phyloP scores from a whole-genome alignment of 2,888 invertebrate genomes.

The Drosophila paranaensis region DNA sequence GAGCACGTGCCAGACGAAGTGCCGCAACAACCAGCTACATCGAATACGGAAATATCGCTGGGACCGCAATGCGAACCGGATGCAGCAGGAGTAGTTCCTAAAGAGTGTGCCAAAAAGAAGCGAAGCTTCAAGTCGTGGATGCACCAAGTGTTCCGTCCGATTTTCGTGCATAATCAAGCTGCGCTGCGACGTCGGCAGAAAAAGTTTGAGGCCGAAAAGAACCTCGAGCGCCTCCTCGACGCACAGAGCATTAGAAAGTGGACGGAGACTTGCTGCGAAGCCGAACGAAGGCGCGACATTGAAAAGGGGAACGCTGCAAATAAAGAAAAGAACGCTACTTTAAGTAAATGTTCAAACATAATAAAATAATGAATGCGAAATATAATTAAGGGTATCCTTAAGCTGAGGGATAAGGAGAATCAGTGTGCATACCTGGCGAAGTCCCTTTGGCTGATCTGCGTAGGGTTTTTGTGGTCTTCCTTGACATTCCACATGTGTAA shows the following conservation, averaged over 20 bases:
- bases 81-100: not conserved
- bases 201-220: constrained; percentile 16
- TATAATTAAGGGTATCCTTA: too few species aligned
- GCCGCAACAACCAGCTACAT: not conserved
- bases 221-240: constrained; percentile 17
- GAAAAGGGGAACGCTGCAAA: not conserved
- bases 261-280: constrained; percentile 34
- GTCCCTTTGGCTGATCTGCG: too few species aligned
- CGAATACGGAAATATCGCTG: fast-evolving
- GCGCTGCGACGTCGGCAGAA: not conserved
- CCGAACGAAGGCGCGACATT: constrained; percentile 9
- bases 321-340: not conserved
- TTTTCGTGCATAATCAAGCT: constrained; percentile 58
- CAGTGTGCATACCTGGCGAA: too few species aligned
- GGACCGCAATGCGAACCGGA: not conserved
- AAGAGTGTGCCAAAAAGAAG: constrained; percentile 6
- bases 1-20: constrained; percentile 15
- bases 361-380: too few species aligned
- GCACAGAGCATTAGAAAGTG: constrained; percentile 46
- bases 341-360: not conserved
- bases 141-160: constrained; percentile 48
- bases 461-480: too few species aligned
- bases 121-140: constrained; percentile 44
- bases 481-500: too few species aligned
- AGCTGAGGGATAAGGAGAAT: not conserved